Evolutionary conservation across 2,888 invertebrate species (phyloP).

Genomic region (Stenichneumon culpator): DNA sequence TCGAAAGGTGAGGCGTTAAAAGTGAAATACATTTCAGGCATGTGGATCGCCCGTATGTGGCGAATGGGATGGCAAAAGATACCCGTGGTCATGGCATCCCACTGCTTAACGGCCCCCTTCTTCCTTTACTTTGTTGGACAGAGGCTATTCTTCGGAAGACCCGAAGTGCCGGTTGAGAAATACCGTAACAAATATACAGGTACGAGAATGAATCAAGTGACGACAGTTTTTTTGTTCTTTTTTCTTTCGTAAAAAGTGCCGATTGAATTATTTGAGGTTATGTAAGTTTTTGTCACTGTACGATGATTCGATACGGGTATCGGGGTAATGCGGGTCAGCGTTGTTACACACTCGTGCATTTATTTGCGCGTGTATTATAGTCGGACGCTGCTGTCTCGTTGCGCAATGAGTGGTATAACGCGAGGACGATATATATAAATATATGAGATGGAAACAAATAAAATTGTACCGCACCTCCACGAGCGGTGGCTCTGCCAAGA

Average conservation of each 20-base stretch:
- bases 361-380: not conserved
- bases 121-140: not conserved
- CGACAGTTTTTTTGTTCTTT: not conserved
- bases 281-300: constrained; percentile 3
- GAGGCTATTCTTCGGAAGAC: not conserved
- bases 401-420: constrained; percentile 20
- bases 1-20: not conserved
- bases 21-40: constrained; percentile 20
- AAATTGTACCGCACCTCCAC: constrained; percentile 10
- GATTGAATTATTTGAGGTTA: constrained; percentile 22
- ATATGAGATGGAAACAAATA: constrained; percentile 17
- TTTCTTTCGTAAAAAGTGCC: not conserved
- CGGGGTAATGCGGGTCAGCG: not conserved
- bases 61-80: constrained; percentile 46
- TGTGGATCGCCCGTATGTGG: constrained; percentile 61
- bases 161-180: constrained; percentile 12
- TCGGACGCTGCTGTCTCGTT: not conserved
- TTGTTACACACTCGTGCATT: not conserved
- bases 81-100: constrained; percentile 60
- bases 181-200: constrained; percentile 45
- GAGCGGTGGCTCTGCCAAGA: constrained; percentile 39
- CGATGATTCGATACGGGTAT: not conserved
- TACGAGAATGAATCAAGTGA: constrained; percentile 6
- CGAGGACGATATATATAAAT: not conserved
- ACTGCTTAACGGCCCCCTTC: constrained; percentile 39